These are phyloP conservation scores for Tragelaphus scriptus DNA, from an alignment of 2,113 vertebrate genomes.

Conservation along the genomic window DNA sequence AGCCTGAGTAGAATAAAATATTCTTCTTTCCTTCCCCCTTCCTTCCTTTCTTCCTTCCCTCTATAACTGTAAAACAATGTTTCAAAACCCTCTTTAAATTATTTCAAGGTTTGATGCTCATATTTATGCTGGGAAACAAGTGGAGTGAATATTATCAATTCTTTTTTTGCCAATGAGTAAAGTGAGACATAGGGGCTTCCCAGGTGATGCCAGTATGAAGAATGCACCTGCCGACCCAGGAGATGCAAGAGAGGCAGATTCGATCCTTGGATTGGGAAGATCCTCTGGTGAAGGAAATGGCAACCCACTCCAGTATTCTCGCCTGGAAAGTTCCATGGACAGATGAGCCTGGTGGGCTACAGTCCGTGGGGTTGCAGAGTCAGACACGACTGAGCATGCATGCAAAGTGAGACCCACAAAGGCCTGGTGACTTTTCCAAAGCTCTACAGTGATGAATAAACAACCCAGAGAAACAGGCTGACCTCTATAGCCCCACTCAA, in stretches of 20 bases:
- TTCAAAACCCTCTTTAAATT: neutral
- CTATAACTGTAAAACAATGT: neutral
- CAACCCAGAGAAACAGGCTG: neutral
- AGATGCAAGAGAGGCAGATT: neutral
- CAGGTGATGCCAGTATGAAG: neutral
- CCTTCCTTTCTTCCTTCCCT: neutral
- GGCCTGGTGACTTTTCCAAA: neutral
- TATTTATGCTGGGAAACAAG: neutral
- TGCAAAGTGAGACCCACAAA: neutral
- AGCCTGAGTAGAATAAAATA: neutral
- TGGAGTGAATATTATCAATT: neutral
- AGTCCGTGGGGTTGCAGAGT: neutral
- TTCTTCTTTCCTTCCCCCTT: neutral
- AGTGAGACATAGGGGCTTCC: neutral
- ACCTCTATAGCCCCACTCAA: too few relatives aligned
- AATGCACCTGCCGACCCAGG: neutral
- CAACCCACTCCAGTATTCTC: neutral
- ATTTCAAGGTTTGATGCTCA: neutral
- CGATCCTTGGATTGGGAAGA: neutral
- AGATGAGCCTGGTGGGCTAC: neutral
- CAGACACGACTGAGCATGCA: neutral
- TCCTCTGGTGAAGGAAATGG: neutral
- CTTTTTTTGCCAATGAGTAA: neutral
- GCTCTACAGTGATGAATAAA: neutral
- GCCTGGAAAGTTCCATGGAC: neutral